A percentile compares a stretch with the other conserved stretches of the same genome.
phyloP scores from a whole-genome alignment of 2,797 vertebrate genomes.

The Pangasius larnaudii region DNA sequence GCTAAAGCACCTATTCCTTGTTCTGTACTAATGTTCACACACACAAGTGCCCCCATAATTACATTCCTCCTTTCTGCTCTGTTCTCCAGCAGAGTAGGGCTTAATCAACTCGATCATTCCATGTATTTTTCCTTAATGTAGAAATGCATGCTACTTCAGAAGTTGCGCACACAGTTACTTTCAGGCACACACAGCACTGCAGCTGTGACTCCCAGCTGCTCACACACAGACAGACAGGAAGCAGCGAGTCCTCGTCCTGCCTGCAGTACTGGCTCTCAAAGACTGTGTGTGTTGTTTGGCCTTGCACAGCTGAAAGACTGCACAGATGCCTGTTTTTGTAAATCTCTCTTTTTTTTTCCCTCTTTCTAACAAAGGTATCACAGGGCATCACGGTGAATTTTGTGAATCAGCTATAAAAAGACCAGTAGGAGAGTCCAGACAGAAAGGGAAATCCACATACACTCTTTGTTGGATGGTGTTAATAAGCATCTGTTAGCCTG shows the following conservation, averaged over 20 bases:
- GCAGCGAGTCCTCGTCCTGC: slow-evolving; percentile 66
- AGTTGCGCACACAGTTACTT: slow-evolving; percentile 26
- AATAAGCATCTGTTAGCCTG: slow-evolving; percentile 33
- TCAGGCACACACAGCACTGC: slow-evolving; percentile 58
- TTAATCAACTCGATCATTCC: not conserved
- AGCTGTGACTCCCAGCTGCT: slow-evolving; percentile 77
- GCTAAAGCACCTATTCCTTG: not conserved
- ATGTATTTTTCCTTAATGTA: not conserved
- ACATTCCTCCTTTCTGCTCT: not conserved
- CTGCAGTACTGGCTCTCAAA: slow-evolving; percentile 62
- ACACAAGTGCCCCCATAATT: not conserved
- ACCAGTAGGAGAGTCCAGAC: not conserved
- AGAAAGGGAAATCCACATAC: not conserved
- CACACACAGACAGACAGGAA: slow-evolving; percentile 70
- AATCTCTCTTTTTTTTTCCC: not conserved
- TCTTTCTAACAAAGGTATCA: slow-evolving; percentile 1
- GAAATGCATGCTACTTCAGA: slow-evolving; percentile 19
- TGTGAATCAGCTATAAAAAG: slow-evolving; percentile 6
- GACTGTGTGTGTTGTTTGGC: slow-evolving; percentile 54
- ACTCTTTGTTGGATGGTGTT: slow-evolving; percentile 21
- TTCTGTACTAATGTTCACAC: not conserved
- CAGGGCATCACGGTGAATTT: not conserved
- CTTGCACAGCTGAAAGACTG: slow-evolving; percentile 53
- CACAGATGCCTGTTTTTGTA: slow-evolving; percentile 35
- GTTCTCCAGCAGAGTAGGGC: not conserved